These are phyloP conservation scores for Parnassius glacialis DNA, from an alignment of 2,888 invertebrate genomes.

Conservation along the genomic window DNA sequence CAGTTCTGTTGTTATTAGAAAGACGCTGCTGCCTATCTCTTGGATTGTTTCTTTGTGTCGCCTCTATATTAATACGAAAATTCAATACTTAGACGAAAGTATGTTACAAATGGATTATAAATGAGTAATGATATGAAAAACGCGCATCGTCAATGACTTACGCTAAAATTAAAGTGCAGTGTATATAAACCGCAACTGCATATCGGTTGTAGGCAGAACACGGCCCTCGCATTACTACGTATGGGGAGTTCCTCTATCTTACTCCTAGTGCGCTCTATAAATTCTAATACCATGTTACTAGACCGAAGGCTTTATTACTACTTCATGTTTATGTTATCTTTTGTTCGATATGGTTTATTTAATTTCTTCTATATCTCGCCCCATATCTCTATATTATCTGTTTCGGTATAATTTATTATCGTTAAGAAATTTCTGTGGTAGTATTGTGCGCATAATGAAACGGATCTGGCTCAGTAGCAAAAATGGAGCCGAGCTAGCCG, in stretches of 20 bases:
- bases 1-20: too few species aligned
- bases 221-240: conserved; percentile 57
- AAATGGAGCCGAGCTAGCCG: not conserved
- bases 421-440: conserved; percentile 13
- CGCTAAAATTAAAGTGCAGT: conserved; percentile 46
- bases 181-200: conserved; percentile 73
- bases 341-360: conserved; percentile 38
- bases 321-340: conserved; percentile 48
- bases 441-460: conserved; percentile 15
- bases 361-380: conserved; percentile 22
- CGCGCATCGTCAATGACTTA: conserved; percentile 29
- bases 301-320: conserved; percentile 55
- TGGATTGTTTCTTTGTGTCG: too few species aligned
- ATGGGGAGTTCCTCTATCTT: conserved; percentile 54
- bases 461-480: conserved; percentile 9
- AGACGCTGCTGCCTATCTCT: too few species aligned
- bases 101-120: too few species aligned
- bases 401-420: conserved; percentile 23
- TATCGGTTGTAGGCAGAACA: conserved; percentile 60
- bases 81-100: too few species aligned
- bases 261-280: conserved; percentile 49
- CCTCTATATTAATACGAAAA: too few species aligned
- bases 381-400: conserved; percentile 27
- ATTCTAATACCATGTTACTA: conserved; percentile 54
- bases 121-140: not conserved